A percentile compares a stretch with the other conserved stretches of the same genome.
Evolutionary conservation across 2,888 invertebrate genomes (phyloP).

Genomic region (Drosophila phalerata): DNA sequence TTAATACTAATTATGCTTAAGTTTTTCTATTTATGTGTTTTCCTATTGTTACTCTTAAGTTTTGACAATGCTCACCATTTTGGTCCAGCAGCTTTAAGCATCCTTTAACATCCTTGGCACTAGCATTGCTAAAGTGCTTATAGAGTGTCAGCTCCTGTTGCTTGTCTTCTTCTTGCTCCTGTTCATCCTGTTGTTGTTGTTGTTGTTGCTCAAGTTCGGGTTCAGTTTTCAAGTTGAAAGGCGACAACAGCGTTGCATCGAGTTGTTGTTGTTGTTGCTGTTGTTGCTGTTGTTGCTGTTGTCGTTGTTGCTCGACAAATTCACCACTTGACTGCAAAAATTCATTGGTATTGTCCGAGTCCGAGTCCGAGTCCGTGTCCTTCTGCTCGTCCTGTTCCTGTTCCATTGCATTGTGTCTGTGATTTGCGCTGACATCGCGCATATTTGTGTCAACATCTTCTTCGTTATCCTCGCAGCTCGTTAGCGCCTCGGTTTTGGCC

Average conservation of each 20-base stretch:
- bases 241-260: slow-evolving; percentile 48
- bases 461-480: slow-evolving; percentile 49
- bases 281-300: slow-evolving; percentile 11
- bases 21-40: too few relatives aligned
- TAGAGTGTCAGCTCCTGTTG: slow-evolving; percentile 35
- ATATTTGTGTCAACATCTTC: slow-evolving; percentile 76
- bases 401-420: slow-evolving; percentile 22
- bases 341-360: slow-evolving; percentile 34
- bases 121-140: slow-evolving; percentile 62
- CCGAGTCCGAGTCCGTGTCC: slow-evolving; percentile 30
- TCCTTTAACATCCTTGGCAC: slow-evolving; percentile 57
- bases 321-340: slow-evolving; percentile 66
- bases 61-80: slow-evolving; percentile 60
- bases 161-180: slow-evolving; percentile 1
- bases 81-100: slow-evolving; percentile 61
- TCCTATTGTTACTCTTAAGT: background rate
- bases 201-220: slow-evolving; percentile 9
- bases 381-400: slow-evolving; percentile 35
- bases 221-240: slow-evolving; percentile 37
- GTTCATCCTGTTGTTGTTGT: background rate
- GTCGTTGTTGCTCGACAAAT: slow-evolving; percentile 39
- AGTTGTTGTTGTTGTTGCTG: slow-evolving; percentile 26
- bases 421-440: slow-evolving; percentile 77
- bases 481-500: slow-evolving; percentile 45
- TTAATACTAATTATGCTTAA: background rate